Base-by-base conservation (phyloP, 2,888 invertebrate species). In the Campopleginae sp. region DNA sequence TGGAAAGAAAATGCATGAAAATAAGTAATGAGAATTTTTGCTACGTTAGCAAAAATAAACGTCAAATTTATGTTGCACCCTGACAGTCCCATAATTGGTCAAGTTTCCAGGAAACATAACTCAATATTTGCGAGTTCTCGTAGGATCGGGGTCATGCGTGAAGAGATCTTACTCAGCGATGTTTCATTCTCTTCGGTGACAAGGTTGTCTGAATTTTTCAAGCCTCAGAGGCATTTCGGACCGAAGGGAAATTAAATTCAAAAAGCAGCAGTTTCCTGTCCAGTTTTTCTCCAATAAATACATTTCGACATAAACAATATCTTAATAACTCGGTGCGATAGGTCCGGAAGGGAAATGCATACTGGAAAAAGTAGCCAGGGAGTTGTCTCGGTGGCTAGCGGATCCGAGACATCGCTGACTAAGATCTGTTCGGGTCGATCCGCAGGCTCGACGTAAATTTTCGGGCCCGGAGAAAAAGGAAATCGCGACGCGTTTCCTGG, bases 381-480 rank as follows among this genome's bases (percentile, higher is more conserved):
- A 46, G 27, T 27, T 68, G 66, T 68, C 66, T 68, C 14, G 66
- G 44, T 17, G 27, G 38, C 46, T 33, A 19, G 14, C n/a, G 78
- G 19, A 33, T 19, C 19, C 42, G 74, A 58, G 58, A 74, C 51
- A 74, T 58, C 58, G 61, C 42, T 68, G 44, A 38, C 17, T n/a
- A 42, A 68, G 68, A 68, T 68, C 68, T 68, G 31, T 46, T 46
- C 27, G 27, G 68, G 46, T 68, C 68, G 46, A 27, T 46, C 31
- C 27, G 27, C 66, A 27, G 66, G 46, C n/a, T 46, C 31, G 68
- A 68, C 68, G 46, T 27, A 27, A 68, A 68, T 68, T 27, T 27
- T 27, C 19, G 38, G 5, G 44, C 12, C 27, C 17, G 44, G 68
- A 23, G n/a, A 8, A 19, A 23, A 68, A 68, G 23, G 17, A 44